Conservation (phyloP, 2,113 vertebrate species). For the Macrotus californicus region DNA sequence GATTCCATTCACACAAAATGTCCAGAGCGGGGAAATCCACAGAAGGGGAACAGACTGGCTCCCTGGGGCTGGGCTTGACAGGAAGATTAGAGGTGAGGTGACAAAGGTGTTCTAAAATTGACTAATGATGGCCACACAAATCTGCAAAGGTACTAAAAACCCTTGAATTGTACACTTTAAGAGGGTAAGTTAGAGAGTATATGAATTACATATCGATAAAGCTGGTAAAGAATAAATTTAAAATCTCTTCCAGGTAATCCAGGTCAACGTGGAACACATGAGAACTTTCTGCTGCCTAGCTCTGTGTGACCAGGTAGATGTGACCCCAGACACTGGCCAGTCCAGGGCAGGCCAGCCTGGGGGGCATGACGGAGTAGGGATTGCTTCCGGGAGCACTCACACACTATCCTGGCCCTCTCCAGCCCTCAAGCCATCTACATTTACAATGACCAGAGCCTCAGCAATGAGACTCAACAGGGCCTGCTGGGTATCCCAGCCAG, state of each 20-base stretch:
- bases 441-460: background rate
- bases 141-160: background rate
- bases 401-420: no score
- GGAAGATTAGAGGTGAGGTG: background rate
- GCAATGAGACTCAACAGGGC: background rate
- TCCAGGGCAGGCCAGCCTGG: background rate
- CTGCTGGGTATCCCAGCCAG: background rate
- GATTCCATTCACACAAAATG: background rate
- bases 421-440: background rate
- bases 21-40: accelerated
- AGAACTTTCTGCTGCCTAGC: background rate
- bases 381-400: background rate
- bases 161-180: accelerated
- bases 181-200: no score
- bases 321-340: background rate
- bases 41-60: background rate
- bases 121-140: no score
- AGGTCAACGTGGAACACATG: background rate
- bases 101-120: background rate
- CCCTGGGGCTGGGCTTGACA: background rate
- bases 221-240: background rate
- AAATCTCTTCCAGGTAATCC: background rate
- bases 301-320: background rate
- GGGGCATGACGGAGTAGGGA: background rate
- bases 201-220: background rate